Percentiles rank a stretch among this genome's conserved stretches.
These are phyloP conservation scores for Pygmarrhopalites habei DNA, from an alignment of 1,140 invertebrate genomes.

Conservation along the genomic window DNA sequence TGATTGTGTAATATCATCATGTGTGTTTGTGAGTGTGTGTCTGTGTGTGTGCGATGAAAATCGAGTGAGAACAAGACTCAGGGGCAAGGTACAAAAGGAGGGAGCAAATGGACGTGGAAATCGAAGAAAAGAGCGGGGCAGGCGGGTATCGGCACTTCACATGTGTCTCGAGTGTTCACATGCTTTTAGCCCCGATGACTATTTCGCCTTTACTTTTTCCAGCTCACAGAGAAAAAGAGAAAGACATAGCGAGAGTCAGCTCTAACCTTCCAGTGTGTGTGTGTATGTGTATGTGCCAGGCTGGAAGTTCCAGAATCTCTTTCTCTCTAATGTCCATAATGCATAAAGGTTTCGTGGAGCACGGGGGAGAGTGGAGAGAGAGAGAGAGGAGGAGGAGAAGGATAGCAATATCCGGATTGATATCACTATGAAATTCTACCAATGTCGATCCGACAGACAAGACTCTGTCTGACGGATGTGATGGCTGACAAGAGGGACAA, in stretches of 20 bases:
- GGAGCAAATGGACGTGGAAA: no score
- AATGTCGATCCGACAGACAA: constrained; percentile 9
- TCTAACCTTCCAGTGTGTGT: no score
- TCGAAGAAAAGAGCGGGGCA: constrained; percentile 7
- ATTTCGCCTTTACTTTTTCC: constrained; percentile 11
- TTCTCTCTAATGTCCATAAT: constrained; percentile 24
- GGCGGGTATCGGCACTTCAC: constrained; percentile 1
- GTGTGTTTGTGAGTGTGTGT: neutral
- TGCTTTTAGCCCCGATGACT: constrained; percentile 11
- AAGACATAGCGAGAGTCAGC: no score
- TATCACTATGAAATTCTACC: constrained; percentile 16
- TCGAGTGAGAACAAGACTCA: neutral
- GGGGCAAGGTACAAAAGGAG: no score
- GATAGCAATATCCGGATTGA: constrained; percentile 35
- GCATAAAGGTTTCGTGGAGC: no score
- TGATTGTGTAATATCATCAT: no score
- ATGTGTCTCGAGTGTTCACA: no score
- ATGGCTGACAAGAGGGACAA: constrained; percentile 18
- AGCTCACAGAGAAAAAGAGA: no score
- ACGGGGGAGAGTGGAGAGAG: no score
- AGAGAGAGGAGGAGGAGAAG: no score
- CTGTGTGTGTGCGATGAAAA: constrained; percentile 9
- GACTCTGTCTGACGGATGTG: constrained; percentile 26
- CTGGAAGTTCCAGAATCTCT: no score
- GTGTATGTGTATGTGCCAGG: no score